A percentile compares a stretch with the other conserved stretches of the same genome.
Evolutionary conservation across 2,888 invertebrate species (phyloP).

Genomic region (Halocaridina rubra): DNA sequence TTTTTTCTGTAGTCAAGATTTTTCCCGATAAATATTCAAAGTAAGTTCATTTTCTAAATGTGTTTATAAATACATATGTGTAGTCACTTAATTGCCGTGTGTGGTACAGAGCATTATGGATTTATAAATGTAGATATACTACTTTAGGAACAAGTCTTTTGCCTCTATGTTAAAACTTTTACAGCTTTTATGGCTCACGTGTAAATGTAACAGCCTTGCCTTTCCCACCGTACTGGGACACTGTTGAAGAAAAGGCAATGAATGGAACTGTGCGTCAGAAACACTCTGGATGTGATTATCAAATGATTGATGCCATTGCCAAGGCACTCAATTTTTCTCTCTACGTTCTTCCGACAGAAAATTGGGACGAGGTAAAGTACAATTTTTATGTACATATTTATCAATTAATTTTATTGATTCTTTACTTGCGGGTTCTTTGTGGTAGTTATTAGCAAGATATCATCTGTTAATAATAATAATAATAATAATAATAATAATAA

Average conservation of each 20-base stretch:
- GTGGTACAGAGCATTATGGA: neutral
- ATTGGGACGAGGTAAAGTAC: conserved; percentile 35
- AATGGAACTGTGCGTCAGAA: neutral
- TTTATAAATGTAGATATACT: too few species aligned
- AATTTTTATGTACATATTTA: neutral
- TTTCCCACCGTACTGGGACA: conserved; percentile 44
- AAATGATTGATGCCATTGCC: conserved; percentile 28
- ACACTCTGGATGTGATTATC: conserved; percentile 39
- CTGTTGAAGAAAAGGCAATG: neutral
- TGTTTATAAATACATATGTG: neutral
- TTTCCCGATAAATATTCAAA: neutral
- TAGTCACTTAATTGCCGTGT: neutral
- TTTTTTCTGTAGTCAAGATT: neutral
- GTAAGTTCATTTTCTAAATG: neutral
- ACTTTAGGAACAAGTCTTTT: too few species aligned
- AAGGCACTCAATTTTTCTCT: conserved; percentile 36
- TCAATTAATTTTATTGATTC: neutral
- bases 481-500: too few species aligned
- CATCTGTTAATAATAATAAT: too few species aligned
- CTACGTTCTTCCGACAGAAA: conserved; percentile 6
- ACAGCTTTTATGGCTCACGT: conserved; percentile 5
- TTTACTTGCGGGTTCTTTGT: neutral
- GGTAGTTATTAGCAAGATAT: neutral
- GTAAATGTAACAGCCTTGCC: conserved; percentile 35
- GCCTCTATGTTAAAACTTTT: too few species aligned